Base-by-base conservation (phyloP, 2,888 invertebrate genomes). In the Ormyrus thymus region DNA sequence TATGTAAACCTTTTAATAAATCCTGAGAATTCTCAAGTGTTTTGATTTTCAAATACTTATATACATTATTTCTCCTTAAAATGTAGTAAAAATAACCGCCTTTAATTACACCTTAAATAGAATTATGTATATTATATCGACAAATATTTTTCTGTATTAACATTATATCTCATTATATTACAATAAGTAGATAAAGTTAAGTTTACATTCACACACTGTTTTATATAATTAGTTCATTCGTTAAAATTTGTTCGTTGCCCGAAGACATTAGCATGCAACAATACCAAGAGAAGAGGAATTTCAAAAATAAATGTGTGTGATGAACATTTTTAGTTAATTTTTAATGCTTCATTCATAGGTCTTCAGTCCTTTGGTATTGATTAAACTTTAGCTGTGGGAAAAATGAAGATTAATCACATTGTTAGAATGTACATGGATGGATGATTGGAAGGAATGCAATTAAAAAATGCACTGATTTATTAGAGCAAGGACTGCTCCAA, bases 401-500 rank as follows among this genome's bases (percentile, higher is more conserved):
- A 58, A 55, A 76, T 69, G 51, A 58, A 66, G 73, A 64, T 70
- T 70, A 62, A 59, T 73, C 56, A 72, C 43, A 62, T 11, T 79
- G 15, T 58, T 70, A 62, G 46, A 77, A 71, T 76, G 46, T 76
- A 78, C 62, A 75, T 74, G 59, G 55, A 80, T 78, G 62, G 51
- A 74, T 65, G 61, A 61, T 43, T 51, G n/a, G 77, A 77, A 77
- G 73, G 65, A 77, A 80, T 75, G 65, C n/a, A n/a, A 10, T 59
- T 46, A 65, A 69, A 58, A 55, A 69, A 78, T 58, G 64, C 53
- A 65, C 11, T n/a, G 8, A 1, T 70, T 80, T 85, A 92, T 94
- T 96, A 99, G 84, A 99, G 95, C 73, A 99, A 92, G 2, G 98
- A 98, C 90, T 99, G 98, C 90, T 99, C 99, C 81, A 98, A 92